Evolutionary conservation across 2,888 invertebrate species (phyloP).

Genomic region (Emesis castigata): DNA sequence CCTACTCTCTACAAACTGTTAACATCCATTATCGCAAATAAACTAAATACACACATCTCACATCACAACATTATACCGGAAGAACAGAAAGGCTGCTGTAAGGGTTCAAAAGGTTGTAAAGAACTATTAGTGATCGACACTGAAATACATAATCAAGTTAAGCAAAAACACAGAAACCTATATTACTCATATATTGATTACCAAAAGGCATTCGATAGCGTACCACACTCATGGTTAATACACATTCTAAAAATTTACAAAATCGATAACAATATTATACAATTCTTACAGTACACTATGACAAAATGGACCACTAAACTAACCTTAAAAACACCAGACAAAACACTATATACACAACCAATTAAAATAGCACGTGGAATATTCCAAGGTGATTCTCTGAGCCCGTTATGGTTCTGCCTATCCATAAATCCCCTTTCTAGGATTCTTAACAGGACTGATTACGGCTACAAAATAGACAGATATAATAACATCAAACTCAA

Average conservation of each 20-base stretch:
- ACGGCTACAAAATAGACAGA: not conserved
- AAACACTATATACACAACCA: not conserved
- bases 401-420: too few relatives aligned
- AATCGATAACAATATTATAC: not conserved
- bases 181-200: too few relatives aligned
- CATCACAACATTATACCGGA: conserved; percentile 6
- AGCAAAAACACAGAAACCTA: too few relatives aligned
- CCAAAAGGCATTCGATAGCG: too few relatives aligned
- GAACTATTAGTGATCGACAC: conserved; percentile 22
- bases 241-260: conserved; percentile 37
- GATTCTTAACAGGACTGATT: too few relatives aligned
- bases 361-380: not conserved
- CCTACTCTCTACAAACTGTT: conserved; percentile 20
- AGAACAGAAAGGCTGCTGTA: conserved; percentile 19
- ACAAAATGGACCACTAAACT: not conserved
- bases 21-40: conserved; percentile 20
- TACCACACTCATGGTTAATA: too few relatives aligned
- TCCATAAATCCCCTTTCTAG: not conserved
- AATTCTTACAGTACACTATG: not conserved
- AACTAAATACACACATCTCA: conserved; percentile 10
- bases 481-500: conserved; percentile 1
- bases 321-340: not conserved
- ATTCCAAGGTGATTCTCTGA: not conserved
- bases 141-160: conserved; percentile 24
- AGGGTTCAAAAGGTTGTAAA: conserved; percentile 25